These are phyloP conservation scores for Rhagium mordax DNA, from an alignment of 2,888 invertebrate genomes.

Conservation along the genomic window DNA sequence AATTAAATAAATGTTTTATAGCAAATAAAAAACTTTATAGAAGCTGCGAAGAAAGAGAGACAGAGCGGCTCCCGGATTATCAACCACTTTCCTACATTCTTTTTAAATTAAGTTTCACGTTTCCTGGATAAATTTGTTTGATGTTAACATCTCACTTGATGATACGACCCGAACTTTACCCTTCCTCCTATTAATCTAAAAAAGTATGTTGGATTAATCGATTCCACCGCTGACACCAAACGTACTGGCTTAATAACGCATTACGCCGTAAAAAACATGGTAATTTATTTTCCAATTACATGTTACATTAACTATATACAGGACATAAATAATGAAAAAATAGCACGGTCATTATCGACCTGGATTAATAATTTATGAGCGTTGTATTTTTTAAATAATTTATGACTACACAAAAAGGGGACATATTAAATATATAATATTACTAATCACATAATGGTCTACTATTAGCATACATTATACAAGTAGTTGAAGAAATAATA, in stretches of 20 bases:
- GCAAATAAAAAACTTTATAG: too few species aligned
- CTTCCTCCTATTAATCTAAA: neutral
- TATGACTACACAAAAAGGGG: constrained; percentile 29
- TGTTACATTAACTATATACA: constrained; percentile 30
- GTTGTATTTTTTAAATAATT: constrained; percentile 30
- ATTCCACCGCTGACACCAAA: constrained; percentile 11
- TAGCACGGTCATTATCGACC: constrained; percentile 34
- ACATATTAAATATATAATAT: constrained; percentile 39
- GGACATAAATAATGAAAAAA: constrained; percentile 36
- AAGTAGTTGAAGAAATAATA: constrained; percentile 42
- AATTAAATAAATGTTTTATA: too few species aligned
- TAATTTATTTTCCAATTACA: constrained; percentile 46
- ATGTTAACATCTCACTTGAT: neutral
- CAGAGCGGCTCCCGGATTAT: neutral
- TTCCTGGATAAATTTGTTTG: neutral
- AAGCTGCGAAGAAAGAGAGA: neutral
- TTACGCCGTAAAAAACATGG: constrained; percentile 34
- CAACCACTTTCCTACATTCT: neutral
- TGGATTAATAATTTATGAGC: constrained; percentile 36
- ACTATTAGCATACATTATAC: constrained; percentile 46
- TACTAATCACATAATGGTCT: constrained; percentile 43
- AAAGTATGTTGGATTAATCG: constrained; percentile 10
- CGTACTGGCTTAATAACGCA: constrained; percentile 29
- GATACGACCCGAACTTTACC: neutral
- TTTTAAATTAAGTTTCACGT: neutral